Evolutionary conservation across 2,888 invertebrate species (phyloP).

Genomic region (Apodemia duryi): DNA sequence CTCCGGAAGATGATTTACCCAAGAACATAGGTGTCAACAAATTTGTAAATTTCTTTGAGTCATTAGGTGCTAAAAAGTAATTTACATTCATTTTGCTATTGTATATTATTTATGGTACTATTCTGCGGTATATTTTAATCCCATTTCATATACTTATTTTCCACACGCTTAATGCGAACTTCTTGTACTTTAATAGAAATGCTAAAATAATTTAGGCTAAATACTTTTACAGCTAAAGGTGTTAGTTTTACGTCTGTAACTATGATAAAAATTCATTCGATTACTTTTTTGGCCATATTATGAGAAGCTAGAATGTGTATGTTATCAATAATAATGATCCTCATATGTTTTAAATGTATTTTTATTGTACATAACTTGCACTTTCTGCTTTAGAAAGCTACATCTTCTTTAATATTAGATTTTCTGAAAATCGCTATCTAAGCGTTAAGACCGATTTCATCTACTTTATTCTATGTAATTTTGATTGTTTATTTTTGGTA

Average conservation of each 20-base stretch:
- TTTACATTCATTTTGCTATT: conserved; percentile 5
- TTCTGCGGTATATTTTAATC: neutral
- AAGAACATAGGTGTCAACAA: conserved; percentile 74
- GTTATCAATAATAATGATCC: neutral
- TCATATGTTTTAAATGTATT: neutral
- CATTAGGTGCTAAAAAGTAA: conserved; percentile 69
- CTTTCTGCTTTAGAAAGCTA: neutral
- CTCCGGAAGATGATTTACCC: conserved; percentile 69
- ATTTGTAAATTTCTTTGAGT: conserved; percentile 72
- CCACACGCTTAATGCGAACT: neutral
- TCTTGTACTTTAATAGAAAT: neutral
- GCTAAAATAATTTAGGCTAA: neutral
- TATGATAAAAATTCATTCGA: neutral
- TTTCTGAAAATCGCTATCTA: neutral
- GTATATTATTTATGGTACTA: neutral
- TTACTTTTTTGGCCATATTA: neutral
- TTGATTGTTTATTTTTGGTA: neutral
- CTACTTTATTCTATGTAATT: neutral
- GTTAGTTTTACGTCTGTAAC: neutral
- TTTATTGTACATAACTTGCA: neutral
- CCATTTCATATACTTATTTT: neutral
- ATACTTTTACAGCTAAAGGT: neutral
- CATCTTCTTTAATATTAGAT: neutral
- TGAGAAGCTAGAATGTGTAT: neutral
- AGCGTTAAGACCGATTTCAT: neutral